Conservation (phyloP, 2,888 invertebrate genomes). For the Ochlodes sylvanus region DNA sequence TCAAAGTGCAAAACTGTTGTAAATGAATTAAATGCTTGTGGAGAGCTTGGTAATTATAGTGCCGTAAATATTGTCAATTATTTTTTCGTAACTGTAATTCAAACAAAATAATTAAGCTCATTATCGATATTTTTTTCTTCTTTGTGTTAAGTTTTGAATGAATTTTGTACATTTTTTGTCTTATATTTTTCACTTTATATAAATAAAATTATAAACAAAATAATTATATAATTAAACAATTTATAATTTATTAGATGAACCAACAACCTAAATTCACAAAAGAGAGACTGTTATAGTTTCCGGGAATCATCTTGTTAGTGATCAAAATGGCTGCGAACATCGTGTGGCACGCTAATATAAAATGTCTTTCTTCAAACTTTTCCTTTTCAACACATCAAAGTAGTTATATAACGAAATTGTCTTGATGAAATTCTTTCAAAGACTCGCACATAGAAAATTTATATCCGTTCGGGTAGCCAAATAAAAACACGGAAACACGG, state of each 20-base stretch:
- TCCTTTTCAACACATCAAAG: constrained; percentile 71
- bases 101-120: no score
- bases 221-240: constrained; percentile 1
- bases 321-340: constrained; percentile 68
- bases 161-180: no score
- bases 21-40: constrained; percentile 46
- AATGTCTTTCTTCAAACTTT: constrained; percentile 60
- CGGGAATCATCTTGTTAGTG: constrained; percentile 74
- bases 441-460: constrained; percentile 45
- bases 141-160: no score
- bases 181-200: no score
- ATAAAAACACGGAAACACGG: constrained; percentile 56
- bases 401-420: constrained; percentile 60
- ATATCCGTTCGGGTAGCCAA: constrained; percentile 44
- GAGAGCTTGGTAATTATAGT: constrained; percentile 6
- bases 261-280: constrained; percentile 67
- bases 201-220: neutral
- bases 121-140: no score
- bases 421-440: constrained; percentile 49
- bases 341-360: constrained; percentile 70
- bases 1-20: constrained; percentile 51
- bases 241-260: constrained; percentile 44
- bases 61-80: neutral
- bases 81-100: neutral
- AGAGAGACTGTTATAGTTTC: constrained; percentile 72